Evolutionary conservation across 1,140 invertebrate genomes (phyloP).

Genomic region (Mylabris phalerata): DNA sequence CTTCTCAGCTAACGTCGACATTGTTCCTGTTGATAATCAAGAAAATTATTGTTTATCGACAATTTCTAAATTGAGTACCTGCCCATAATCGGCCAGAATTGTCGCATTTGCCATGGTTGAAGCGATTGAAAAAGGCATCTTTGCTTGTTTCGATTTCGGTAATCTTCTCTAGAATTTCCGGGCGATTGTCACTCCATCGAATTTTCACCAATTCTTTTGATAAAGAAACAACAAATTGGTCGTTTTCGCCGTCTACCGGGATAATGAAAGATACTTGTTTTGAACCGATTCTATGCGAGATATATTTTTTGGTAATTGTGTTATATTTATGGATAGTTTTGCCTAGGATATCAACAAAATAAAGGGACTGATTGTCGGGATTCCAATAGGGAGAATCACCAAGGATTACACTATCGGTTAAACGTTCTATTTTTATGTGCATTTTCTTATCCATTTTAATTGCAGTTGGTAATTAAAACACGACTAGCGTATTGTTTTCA

Average conservation of each 20-base stretch:
- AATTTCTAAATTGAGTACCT: slow-evolving; percentile 52
- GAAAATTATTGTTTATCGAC: slow-evolving; percentile 46
- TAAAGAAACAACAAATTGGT: slow-evolving; percentile 56
- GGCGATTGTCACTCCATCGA: slow-evolving; percentile 52
- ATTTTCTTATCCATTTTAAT: no score
- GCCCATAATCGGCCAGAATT: slow-evolving; percentile 62
- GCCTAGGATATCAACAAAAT: slow-evolving; percentile 57
- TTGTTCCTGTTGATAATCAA: background rate
- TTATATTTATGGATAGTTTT: slow-evolving; percentile 41
- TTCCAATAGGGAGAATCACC: slow-evolving; percentile 67
- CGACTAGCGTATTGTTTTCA: no score
- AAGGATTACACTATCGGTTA: slow-evolving; percentile 28
- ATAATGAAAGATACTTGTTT: slow-evolving; percentile 48
- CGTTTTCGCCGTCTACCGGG: slow-evolving; percentile 53
- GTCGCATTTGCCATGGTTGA: slow-evolving; percentile 84
- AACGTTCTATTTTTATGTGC: slow-evolving; percentile 6
- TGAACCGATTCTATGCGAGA: slow-evolving; percentile 25
- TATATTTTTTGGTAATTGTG: slow-evolving; percentile 15
- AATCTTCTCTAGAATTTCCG: slow-evolving; percentile 13
- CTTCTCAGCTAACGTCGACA: slow-evolving; percentile 1
- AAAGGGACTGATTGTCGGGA: slow-evolving; percentile 48
- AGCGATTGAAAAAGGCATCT: no score
- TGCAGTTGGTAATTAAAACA: no score
- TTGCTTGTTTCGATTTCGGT: slow-evolving; percentile 47
- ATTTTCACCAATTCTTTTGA: slow-evolving; percentile 53